Evolutionary conservation across 2,888 invertebrate genomes (phyloP), one percentile per base, ranked within the genome.

Genomic region (Sepioteuthis lessoniana): DNA sequence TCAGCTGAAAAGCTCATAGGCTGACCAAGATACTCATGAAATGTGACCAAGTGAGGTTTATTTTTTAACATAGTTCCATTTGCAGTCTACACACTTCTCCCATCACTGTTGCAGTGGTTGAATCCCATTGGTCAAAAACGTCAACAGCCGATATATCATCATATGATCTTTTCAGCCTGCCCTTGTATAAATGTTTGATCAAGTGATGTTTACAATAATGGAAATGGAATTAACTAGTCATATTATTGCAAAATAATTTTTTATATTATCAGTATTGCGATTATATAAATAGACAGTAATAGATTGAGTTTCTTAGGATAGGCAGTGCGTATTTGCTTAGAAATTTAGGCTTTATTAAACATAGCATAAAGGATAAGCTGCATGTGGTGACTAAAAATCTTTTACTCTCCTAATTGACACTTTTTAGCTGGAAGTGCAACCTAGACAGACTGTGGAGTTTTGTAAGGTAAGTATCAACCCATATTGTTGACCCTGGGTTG

Each of bases 401-500:
- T 92, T 46, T 46, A n/a, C 46, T 92, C 92, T 92, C 47, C 42
- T 47, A 47, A 92, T 92, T 92, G 92, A 42, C 42, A 92, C 38
- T 47, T 46, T 93, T 31, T 93, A 93, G 93, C 37, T 35, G 55
- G 93, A 93, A 93, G 28, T 60, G 25, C 47, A 93, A 47, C 50
- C 93, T 38, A 93, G 93, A 31, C 93, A 93, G 55, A 93, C 93
- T 50, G 37, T 50, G 93, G 60, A 93, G 55, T 60, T 93, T 35
- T 93, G 93, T 93, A 93, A 93, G 93, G 93, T 93, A 93, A 93
- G 93, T 60, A 93, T 38, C 76, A 76, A n/a, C 76, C 76, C 76
- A 76, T 31, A n/a, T 16, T 35, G n/a, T 76, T 76, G 76, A n/a
- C n/a, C 76, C n/a, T 76, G 76, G 76, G 76, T 76, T 76, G 76